Evolutionary conservation across 2,797 vertebrate genomes (phyloP).

Genomic region (Lithobates pipiens): DNA sequence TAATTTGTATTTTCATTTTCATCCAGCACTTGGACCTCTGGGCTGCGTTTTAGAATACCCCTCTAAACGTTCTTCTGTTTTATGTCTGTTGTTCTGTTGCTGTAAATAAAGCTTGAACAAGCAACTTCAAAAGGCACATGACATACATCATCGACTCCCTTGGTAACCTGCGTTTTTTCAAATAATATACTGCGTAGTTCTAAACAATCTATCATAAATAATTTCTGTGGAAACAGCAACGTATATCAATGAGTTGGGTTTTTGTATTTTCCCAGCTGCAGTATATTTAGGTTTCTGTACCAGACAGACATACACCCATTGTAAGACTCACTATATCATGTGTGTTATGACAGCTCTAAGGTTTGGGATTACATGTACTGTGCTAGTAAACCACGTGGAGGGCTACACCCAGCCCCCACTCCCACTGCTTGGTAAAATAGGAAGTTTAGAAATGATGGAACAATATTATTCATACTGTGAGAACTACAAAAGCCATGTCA

Average conservation of each 20-base stretch:
- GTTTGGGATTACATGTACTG: slow-evolving; percentile 40
- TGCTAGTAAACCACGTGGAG: background rate
- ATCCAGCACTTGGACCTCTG: too few relatives aligned
- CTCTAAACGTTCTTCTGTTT: too few relatives aligned
- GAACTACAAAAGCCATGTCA: background rate
- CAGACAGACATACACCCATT: background rate
- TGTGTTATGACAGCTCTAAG: slow-evolving; percentile 34
- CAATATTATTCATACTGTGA: background rate
- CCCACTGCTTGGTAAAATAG: background rate
- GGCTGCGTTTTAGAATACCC: too few relatives aligned
- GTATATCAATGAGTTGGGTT: too few relatives aligned
- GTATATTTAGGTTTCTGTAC: background rate
- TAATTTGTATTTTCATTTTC: too few relatives aligned
- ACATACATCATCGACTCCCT: background rate
- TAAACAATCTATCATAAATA: too few relatives aligned
- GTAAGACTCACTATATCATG: slow-evolving; percentile 1
- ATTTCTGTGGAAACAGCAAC: too few relatives aligned
- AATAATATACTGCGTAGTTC: too few relatives aligned
- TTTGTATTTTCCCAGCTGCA: slow-evolving; percentile 19
- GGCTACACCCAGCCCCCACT: background rate
- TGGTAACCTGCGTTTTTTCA: background rate
- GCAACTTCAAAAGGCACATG: background rate
- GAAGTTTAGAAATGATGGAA: slow-evolving; percentile 14
- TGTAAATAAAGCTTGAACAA: background rate
- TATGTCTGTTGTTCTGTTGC: too few relatives aligned